A percentile compares a stretch with the other conserved stretches of the same genome.
Conservation (phyloP, 1,140 invertebrate species). For the Drosophila ficusphila region DNA sequence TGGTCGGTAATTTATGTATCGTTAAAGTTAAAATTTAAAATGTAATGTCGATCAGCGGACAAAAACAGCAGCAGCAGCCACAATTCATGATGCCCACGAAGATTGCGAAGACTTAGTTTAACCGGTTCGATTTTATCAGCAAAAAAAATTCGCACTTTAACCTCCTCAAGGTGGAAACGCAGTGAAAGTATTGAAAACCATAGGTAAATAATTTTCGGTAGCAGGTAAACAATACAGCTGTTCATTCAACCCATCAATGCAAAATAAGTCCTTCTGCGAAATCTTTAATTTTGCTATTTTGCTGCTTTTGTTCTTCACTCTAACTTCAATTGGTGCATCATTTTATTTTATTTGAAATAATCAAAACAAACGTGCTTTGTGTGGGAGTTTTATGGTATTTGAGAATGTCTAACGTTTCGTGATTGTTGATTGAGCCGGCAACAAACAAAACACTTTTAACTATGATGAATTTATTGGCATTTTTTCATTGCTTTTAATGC, state of each 20-base stretch:
- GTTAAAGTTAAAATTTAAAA: constrained; percentile 42
- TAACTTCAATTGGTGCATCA: constrained; percentile 6
- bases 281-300: neutral
- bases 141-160: constrained; percentile 59
- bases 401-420: constrained; percentile 61
- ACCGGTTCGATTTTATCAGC: constrained; percentile 37
- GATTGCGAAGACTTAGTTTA: constrained; percentile 10
- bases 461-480: constrained; percentile 40
- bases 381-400: constrained; percentile 53
- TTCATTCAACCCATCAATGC: too few species aligned
- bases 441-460: constrained; percentile 30
- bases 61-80: constrained; percentile 2
- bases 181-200: constrained; percentile 57
- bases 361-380: constrained; percentile 50
- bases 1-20: constrained; percentile 38
- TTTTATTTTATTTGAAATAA: constrained; percentile 16
- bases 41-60: constrained; percentile 43
- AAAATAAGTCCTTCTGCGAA: neutral
- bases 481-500: constrained; percentile 13
- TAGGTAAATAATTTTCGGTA: too few species aligned
- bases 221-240: too few species aligned
- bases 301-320: constrained; percentile 14
- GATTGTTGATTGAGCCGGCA: constrained; percentile 46
- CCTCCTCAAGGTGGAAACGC: constrained; percentile 48
- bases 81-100: constrained; percentile 38